phyloP scores from a whole-genome alignment of 2,797 vertebrate species.

The Melanotaenia pygmaea region DNA sequence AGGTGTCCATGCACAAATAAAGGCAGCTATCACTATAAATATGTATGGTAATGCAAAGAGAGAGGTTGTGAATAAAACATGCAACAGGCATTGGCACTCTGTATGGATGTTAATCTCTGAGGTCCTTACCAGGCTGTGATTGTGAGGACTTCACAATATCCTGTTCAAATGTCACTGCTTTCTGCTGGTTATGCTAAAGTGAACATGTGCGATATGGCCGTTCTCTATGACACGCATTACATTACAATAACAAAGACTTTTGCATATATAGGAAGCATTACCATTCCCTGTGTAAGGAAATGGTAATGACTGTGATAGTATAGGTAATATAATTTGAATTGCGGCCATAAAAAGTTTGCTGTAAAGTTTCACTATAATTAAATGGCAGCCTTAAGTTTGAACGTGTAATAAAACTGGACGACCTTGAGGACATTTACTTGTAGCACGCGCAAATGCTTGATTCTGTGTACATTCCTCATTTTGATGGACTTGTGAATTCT shows the following conservation, averaged over 20 bases:
- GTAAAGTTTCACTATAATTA: slow-evolving; percentile 36
- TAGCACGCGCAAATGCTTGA: slow-evolving; percentile 6
- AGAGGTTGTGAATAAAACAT: slow-evolving; percentile 75
- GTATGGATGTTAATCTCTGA: slow-evolving; percentile 66
- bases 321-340: slow-evolving; percentile 12
- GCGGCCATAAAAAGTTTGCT: slow-evolving; percentile 14
- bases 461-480: slow-evolving; percentile 23
- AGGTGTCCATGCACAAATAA: slow-evolving; percentile 63
- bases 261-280: not conserved
- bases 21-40: slow-evolving; percentile 72
- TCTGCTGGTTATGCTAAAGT: slow-evolving; percentile 24
- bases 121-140: slow-evolving; percentile 50
- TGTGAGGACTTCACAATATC: slow-evolving; percentile 45
- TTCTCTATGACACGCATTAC: slow-evolving; percentile 23
- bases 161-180: slow-evolving; percentile 57
- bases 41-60: slow-evolving; percentile 69
- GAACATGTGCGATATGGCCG: slow-evolving; percentile 4
- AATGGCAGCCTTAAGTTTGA: slow-evolving; percentile 21
- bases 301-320: not conserved
- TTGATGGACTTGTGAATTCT: slow-evolving; percentile 27
- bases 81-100: slow-evolving; percentile 57
- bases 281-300: slow-evolving; percentile 2
- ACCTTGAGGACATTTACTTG: slow-evolving; percentile 24
- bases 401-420: slow-evolving; percentile 29
- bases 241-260: slow-evolving; percentile 33